Conservation (phyloP, 2,113 vertebrate genomes). For the Etheostoma cragini region DNA sequence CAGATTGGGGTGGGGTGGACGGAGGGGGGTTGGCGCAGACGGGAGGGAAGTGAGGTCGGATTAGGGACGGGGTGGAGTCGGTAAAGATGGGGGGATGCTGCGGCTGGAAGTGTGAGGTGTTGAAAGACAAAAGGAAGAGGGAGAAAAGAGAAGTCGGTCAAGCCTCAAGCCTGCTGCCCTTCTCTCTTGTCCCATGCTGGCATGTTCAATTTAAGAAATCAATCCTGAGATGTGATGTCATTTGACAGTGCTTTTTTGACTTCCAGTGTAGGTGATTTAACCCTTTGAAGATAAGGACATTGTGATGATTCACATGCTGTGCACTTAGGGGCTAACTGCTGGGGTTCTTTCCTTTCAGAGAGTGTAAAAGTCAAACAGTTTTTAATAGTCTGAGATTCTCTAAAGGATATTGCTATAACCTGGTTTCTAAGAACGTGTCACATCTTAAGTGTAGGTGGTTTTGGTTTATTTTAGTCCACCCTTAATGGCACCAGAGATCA, state of each 20-base stretch:
- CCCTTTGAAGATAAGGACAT: constrained; percentile 21
- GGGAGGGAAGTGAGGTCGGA: constrained; percentile 44
- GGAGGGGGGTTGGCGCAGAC: constrained; percentile 11
- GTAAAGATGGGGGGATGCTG: neutral
- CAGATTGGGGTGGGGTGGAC: constrained; percentile 64
- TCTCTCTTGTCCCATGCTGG: constrained; percentile 3
- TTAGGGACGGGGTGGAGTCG: constrained; percentile 39
- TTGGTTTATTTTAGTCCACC: neutral
- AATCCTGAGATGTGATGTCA: constrained; percentile 26
- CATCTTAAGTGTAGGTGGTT: too few species aligned
- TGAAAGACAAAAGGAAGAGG: constrained; percentile 23
- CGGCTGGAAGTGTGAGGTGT: neutral
- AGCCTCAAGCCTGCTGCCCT: constrained; percentile 34
- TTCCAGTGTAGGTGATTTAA: constrained; percentile 40
- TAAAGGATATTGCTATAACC: neutral
- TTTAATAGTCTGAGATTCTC: neutral
- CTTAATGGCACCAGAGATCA: neutral
- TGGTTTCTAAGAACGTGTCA: neutral
- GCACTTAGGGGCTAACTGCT: neutral
- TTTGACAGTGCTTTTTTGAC: constrained; percentile 40
- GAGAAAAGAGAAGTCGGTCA: neutral
- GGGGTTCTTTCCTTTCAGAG: neutral
- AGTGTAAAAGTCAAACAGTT: neutral
- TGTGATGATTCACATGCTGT: constrained; percentile 9
- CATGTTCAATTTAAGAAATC: constrained; percentile 12